Percentiles rank a stretch among this genome's conserved stretches.
Evolutionary conservation across 2,888 invertebrate genomes (phyloP).

Genomic region (Parapristionchus giblindavisi): DNA sequence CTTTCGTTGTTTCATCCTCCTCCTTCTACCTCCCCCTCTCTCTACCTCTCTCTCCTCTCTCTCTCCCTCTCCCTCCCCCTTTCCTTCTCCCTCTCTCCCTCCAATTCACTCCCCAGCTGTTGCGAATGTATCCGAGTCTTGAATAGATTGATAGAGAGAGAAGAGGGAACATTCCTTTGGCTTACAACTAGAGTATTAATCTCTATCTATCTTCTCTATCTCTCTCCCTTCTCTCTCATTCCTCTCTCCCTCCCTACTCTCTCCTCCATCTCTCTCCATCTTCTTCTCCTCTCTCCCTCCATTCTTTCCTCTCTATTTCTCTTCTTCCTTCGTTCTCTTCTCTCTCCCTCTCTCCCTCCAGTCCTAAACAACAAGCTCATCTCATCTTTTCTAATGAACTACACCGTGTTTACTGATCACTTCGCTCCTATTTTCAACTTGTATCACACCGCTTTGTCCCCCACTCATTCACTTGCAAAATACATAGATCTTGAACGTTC

Average conservation of each 20-base stretch:
- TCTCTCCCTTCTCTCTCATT: not conserved
- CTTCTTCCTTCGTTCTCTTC: conserved; percentile 29
- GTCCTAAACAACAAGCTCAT: not conserved
- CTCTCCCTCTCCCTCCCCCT: not conserved
- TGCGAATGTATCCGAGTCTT: not conserved
- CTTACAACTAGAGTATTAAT: not conserved
- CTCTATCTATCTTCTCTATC: not conserved
- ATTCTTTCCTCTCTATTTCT: not conserved
- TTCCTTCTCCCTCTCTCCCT: not conserved
- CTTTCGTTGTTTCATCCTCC: not conserved
- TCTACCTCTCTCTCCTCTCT: conserved; percentile 1
- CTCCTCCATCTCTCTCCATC: not conserved
- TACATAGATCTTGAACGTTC: no score
- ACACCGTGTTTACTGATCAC: not conserved
- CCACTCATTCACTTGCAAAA: no score
- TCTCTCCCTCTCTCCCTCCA: not conserved
- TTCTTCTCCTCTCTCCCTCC: not conserved
- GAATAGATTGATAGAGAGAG: no score
- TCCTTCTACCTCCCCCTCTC: not conserved
- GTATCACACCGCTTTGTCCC: no score
- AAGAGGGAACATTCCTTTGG: not conserved
- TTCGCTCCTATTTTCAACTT: no score
- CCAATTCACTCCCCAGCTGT: not conserved
- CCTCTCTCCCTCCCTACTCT: not conserved
- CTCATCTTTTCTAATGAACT: not conserved